phyloP scores from a whole-genome alignment of 2,797 vertebrate genomes.

The Bufotes viridis region DNA sequence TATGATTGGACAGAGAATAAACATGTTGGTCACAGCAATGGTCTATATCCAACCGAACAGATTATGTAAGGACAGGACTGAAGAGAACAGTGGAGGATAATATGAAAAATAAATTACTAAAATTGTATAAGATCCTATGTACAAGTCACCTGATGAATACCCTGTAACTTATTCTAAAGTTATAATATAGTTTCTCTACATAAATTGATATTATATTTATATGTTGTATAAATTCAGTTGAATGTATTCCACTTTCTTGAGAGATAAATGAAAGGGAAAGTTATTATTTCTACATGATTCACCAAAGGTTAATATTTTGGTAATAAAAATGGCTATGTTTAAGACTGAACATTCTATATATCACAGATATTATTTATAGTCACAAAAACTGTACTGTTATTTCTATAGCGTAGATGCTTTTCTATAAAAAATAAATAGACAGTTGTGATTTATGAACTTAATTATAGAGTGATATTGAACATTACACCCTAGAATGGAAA shows the following conservation, averaged over 20 bases:
- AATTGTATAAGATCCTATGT: background rate
- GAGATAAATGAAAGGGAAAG: background rate
- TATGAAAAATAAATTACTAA: background rate
- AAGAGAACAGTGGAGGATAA: conserved; percentile 3
- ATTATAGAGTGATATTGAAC: conserved; percentile 63
- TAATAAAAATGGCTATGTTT: conserved; percentile 34
- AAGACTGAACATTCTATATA: conserved; percentile 49
- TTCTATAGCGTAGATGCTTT: conserved; percentile 56
- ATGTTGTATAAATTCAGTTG: background rate
- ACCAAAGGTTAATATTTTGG: conserved; percentile 19
- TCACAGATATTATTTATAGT: conserved; percentile 46
- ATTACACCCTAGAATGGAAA: conserved; percentile 57
- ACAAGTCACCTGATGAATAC: background rate
- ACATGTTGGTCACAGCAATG: conserved; percentile 6
- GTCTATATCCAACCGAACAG: background rate
- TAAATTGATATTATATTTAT: background rate
- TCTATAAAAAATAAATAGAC: conserved; percentile 61
- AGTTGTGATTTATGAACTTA: conserved; percentile 63
- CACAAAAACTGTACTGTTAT: conserved; percentile 54
- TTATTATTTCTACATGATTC: conserved; percentile 9
- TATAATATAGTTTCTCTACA: background rate
- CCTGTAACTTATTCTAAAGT: background rate
- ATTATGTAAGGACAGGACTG: background rate
- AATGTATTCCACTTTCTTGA: background rate
- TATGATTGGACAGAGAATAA: conserved; percentile 16